A percentile compares a stretch with the other conserved stretches of the same genome.
phyloP scores from a whole-genome alignment of 2,888 invertebrate species.

The Cheilosia vernalis region DNA sequence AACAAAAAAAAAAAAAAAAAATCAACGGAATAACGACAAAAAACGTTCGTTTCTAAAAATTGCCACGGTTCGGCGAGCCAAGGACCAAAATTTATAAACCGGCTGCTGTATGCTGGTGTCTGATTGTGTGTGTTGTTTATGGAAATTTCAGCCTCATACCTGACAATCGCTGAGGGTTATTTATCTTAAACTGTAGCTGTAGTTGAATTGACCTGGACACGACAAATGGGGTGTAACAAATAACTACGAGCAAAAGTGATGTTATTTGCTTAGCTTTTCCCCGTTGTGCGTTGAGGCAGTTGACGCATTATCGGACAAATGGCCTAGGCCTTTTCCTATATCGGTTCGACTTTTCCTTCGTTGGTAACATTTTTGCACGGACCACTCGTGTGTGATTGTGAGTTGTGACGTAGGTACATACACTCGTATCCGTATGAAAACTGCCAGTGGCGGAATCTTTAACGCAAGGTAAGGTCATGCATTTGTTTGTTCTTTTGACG shows the following conservation, averaged over 20 bases:
- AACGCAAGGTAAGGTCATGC: no score
- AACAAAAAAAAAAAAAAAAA: conserved; percentile 12
- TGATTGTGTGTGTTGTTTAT: conserved; percentile 24
- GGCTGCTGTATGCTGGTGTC: not conserved
- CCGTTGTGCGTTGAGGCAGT: not conserved
- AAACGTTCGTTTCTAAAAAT: conserved; percentile 41
- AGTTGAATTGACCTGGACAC: conserved; percentile 43
- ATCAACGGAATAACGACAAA: conserved; percentile 11
- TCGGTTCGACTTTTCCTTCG: no score
- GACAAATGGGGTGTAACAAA: conserved; percentile 60
- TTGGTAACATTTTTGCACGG: no score
- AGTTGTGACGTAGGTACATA: no score
- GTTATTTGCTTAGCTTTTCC: not conserved
- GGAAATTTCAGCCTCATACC: conserved; percentile 44
- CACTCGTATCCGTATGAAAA: no score
- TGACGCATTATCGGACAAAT: not conserved
- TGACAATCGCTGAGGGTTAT: conserved; percentile 52
- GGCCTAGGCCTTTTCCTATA: not conserved
- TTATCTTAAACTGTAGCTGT: conserved; percentile 23
- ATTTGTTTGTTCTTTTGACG: no score
- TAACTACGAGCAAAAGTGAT: conserved; percentile 6
- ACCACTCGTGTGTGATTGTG: no score
- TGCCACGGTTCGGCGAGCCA: conserved; percentile 34
- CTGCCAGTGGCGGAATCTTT: no score
- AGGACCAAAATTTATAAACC: conserved; percentile 19